Evolutionary conservation across 1,140 invertebrate species (phyloP).

Genomic region (Orchesella cincta): DNA sequence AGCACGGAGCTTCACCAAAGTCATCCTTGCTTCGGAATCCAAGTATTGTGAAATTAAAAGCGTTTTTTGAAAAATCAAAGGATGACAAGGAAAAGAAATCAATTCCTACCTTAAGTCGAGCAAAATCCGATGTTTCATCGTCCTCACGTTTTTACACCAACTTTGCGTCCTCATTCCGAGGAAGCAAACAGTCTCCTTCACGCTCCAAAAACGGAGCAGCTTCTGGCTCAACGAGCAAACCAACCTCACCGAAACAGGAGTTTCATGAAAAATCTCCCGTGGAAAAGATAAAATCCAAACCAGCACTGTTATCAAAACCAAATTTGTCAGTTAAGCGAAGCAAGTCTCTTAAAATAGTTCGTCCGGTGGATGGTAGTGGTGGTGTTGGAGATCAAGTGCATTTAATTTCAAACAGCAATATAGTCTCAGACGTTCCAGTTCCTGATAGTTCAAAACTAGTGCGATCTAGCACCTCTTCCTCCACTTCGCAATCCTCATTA

Average conservation of each 20-base stretch:
- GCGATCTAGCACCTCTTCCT: background rate
- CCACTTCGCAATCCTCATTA: slow-evolving; percentile 1
- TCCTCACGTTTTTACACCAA: slow-evolving; percentile 42
- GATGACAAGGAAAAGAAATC: slow-evolving; percentile 42
- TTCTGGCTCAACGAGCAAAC: slow-evolving; percentile 42
- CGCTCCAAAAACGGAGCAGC: slow-evolving; percentile 33
- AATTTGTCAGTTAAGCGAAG: slow-evolving; percentile 54
- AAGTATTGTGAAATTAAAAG: slow-evolving; percentile 59
- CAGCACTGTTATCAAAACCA: slow-evolving; percentile 45
- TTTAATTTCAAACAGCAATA: background rate
- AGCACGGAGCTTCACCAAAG: slow-evolving; percentile 50
- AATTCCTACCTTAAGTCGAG: slow-evolving; percentile 45
- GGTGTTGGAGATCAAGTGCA: background rate
- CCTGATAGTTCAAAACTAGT: background rate
- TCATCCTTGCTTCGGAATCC: slow-evolving; percentile 54
- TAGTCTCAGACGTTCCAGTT: background rate
- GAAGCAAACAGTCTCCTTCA: too few species aligned
- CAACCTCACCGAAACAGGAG: background rate
- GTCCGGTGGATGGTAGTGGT: background rate
- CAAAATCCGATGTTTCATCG: slow-evolving; percentile 47
- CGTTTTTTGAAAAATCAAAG: slow-evolving; percentile 57
- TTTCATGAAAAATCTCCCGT: slow-evolving; percentile 3
- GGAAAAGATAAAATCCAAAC: slow-evolving; percentile 37
- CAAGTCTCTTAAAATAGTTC: slow-evolving; percentile 55
- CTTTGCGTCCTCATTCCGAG: slow-evolving; percentile 32